Evolutionary conservation across 1,140 invertebrate genomes (phyloP), one percentile per base, ranked within the genome.

Genomic region (Chymomyza costata): DNA sequence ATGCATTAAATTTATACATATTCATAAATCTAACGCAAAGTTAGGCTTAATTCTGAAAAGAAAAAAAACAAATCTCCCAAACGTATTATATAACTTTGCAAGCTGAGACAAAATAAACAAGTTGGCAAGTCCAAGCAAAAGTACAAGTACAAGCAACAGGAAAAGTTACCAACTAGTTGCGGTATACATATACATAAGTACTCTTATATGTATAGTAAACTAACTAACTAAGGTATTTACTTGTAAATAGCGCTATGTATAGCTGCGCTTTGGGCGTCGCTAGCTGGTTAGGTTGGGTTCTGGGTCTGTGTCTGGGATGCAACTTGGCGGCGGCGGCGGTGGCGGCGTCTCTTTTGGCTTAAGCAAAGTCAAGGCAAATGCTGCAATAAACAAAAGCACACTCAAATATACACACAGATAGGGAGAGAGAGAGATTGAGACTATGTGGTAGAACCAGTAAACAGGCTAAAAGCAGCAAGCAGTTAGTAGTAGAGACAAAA

Each of bases 371-470:
- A 76, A 76, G 70, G 70, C 70, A 73, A n/a, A n/a, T n/a, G n/a
- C n/a, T n/a, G n/a, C n/a, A n/a, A n/a, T n/a, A n/a, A n/a, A 69
- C 65, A 58, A n/a, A n/a, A 44, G 41, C 63, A 38, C 21, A 54
- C 61, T 46, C 50, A 34, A 3, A 25, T 8, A 25, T 8, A 25
- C 21, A 25, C 21, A 8, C 21, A 25, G 3, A 25, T 25, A 3
- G 21, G 3, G 8, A 25, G 21, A 25, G 21, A 5, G 21, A 8
- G 3, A 78, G n/a, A n/a, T n/a, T n/a, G n/a, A n/a, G n/a, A n/a
- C n/a, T n/a, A 80, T 80, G 73, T 78, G 65, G 71, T 71, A 78
- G 71, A 78, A 78, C 71, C 71, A 78, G 71, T 78, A 78, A 58
- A 61, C 3, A 34, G n/a, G 13, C 8, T 8, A 34, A 34, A 34